Base-by-base conservation (phyloP, 2,113 vertebrate genomes). In the Mola mola region DNA sequence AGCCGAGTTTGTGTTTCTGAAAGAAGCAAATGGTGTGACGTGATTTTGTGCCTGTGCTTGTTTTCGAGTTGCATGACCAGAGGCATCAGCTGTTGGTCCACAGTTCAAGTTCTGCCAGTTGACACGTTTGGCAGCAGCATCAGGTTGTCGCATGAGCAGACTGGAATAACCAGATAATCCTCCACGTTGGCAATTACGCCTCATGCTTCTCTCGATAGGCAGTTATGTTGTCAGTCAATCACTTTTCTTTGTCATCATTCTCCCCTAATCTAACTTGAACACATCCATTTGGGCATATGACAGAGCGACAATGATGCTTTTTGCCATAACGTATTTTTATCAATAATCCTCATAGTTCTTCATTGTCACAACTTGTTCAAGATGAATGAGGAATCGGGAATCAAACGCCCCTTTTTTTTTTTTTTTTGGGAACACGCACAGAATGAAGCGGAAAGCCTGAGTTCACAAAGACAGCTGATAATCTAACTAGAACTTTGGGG, bases 121-220 rank as follows among this genome's bases (percentile, higher is more conserved):
- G 72, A 75, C 71, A 72, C 38, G 55, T 83, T 89, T 90, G 88
- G 89, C 88, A 78, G 72, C 52, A 65, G 67, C 79, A 40, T 72
- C 75, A 92, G 87, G 88, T 84, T 88, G 88, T 84, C 88, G 81
- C 80, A 74, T 49, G 63, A 81, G 62, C 76, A 80, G 72, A 67
- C 65, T 63, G 76, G 80, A 72, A 81, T 78, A 80, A 81, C 57
- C 77, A 81, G 70, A 65, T 81, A 84, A 68, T 56, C 63, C 77
- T 75, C 57, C 57, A 58, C 78, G 66, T 61, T 79, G 75, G 75
- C 75, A 67, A 62, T 75, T 68, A 69, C 69, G 78, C 80, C 66
- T 79, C 87, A 81, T 66, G 53, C 68, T 66, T 78, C 44, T 26
- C 81, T 72, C 62, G 59, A 69, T 68, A 43, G 76, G 51, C 66